A percentile compares a stretch with the other conserved stretches of the same genome.
Conservation (phyloP, 2,113 vertebrate species). For the Notarius quadriscutis region DNA sequence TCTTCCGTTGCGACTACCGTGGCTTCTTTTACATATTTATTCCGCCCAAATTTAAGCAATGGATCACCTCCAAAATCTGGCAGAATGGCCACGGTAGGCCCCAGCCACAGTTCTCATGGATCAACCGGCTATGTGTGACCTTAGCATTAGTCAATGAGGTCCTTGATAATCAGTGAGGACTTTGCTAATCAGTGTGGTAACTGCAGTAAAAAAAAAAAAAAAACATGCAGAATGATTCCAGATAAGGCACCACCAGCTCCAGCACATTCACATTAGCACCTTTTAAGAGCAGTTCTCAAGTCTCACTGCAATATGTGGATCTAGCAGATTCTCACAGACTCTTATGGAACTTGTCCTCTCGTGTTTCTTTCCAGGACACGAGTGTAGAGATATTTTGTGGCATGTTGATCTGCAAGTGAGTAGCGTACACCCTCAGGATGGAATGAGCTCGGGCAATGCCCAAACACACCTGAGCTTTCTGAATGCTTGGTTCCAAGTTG, state of each 20-base stretch:
- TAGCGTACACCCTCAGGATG: slow-evolving; percentile 44
- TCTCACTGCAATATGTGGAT: not conserved
- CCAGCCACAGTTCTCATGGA: no score
- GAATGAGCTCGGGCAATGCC: slow-evolving; percentile 70
- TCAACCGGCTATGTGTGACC: no score
- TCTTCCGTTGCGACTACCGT: no score
- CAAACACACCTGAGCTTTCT: slow-evolving; percentile 65
- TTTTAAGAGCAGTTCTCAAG: not conserved
- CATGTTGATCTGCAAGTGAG: slow-evolving; percentile 58
- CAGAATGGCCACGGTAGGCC: no score
- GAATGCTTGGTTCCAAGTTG: slow-evolving; percentile 57
- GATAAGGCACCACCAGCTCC: not conserved
- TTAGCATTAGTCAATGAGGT: not conserved
- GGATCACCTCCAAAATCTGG: no score
- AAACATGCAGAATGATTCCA: not conserved
- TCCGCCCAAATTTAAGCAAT: no score
- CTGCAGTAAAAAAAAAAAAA: not conserved
- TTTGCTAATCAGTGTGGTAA: not conserved
- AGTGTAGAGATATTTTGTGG: slow-evolving; percentile 61
- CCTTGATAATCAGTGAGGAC: not conserved
- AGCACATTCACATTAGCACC: not conserved
- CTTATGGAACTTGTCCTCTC: slow-evolving; percentile 58
- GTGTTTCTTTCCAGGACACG: slow-evolving; percentile 76
- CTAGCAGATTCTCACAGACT: not conserved
- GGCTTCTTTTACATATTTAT: no score